phyloP scores from a whole-genome alignment of 2,888 invertebrate species.

The Sphecodes monilicornis region DNA sequence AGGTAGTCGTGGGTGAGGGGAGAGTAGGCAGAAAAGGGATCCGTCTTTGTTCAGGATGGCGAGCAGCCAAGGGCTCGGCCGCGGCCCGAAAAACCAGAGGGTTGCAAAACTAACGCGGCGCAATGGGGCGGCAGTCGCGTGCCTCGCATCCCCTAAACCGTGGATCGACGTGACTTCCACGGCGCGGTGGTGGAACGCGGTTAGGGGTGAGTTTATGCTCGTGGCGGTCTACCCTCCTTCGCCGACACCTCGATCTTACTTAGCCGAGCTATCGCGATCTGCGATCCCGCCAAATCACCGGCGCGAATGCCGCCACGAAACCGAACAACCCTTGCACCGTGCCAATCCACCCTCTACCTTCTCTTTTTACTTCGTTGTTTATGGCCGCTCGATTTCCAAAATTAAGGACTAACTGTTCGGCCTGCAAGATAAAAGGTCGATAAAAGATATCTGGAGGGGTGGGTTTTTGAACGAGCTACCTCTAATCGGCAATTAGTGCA shows the following conservation, averaged over 20 bases:
- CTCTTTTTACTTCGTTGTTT: background rate
- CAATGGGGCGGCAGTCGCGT: slow-evolving; percentile 85
- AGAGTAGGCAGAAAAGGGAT: slow-evolving; percentile 52
- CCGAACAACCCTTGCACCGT: slow-evolving; percentile 14
- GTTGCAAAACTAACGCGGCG: slow-evolving; percentile 82
- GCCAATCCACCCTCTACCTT: slow-evolving; percentile 15
- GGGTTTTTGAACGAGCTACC: background rate
- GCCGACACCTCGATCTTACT: slow-evolving; percentile 67
- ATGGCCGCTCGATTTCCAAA: background rate
- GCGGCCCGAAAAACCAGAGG: slow-evolving; percentile 44
- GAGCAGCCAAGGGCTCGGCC: slow-evolving; percentile 44
- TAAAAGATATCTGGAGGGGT: background rate
- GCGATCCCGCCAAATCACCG: slow-evolving; percentile 66
- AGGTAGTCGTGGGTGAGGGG: slow-evolving; percentile 24
- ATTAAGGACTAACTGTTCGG: background rate
- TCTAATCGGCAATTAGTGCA: background rate
- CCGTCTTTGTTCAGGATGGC: slow-evolving; percentile 56
- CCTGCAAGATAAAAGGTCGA: background rate
- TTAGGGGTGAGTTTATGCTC: slow-evolving; percentile 33
- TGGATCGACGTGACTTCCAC: slow-evolving; percentile 39
- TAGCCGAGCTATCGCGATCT: slow-evolving; percentile 59
- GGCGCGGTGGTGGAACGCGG: background rate
- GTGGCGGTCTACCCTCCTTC: slow-evolving; percentile 59
- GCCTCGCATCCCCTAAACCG: slow-evolving; percentile 59
- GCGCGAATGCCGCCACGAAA: slow-evolving; percentile 56